These are phyloP conservation scores for Pomacea maculata DNA, from an alignment of 1,140 invertebrate genomes.

Conservation along the genomic window DNA sequence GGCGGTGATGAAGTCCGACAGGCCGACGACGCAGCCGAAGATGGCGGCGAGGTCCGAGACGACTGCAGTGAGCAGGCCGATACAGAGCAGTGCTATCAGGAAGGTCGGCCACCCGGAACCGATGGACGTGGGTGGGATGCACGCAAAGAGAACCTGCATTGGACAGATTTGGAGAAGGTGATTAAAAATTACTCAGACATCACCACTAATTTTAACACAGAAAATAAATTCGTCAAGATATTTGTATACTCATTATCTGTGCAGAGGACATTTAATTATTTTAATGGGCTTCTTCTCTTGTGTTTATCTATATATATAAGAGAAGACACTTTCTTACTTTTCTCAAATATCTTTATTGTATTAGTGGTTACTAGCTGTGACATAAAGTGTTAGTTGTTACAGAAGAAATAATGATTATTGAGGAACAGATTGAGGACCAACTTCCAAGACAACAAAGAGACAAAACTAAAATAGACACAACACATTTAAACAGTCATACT, in stretches of 20 bases:
- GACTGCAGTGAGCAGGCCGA: conserved; percentile 73
- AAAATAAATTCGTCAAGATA: too few relatives aligned
- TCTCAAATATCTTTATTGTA: too few relatives aligned
- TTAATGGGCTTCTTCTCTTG: too few relatives aligned
- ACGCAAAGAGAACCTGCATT: conserved; percentile 71
- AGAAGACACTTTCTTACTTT: too few relatives aligned
- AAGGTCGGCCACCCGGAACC: conserved; percentile 75
- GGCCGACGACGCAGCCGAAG: conserved; percentile 74
- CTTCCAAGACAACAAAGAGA: too few relatives aligned
- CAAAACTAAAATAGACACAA: not conserved
- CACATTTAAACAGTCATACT: not conserved
- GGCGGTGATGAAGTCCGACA: conserved; percentile 70
- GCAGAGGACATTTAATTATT: too few relatives aligned
- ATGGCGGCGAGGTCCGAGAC: conserved; percentile 74
- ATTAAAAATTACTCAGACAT: too few relatives aligned
- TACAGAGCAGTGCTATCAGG: conserved; percentile 69
- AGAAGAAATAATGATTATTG: not conserved
- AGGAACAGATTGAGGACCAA: not conserved
- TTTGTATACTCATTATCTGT: too few relatives aligned
- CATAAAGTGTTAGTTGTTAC: too few relatives aligned
- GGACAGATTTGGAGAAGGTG: not conserved
- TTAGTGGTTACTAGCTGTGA: too few relatives aligned
- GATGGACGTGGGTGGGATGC: conserved; percentile 71
- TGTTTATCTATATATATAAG: too few relatives aligned
- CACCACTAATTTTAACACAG: too few relatives aligned